Percentiles rank a stretch among this genome's conserved stretches.
Evolutionary conservation across 2,888 invertebrate genomes (phyloP).

Genomic region (Pocota personata): DNA sequence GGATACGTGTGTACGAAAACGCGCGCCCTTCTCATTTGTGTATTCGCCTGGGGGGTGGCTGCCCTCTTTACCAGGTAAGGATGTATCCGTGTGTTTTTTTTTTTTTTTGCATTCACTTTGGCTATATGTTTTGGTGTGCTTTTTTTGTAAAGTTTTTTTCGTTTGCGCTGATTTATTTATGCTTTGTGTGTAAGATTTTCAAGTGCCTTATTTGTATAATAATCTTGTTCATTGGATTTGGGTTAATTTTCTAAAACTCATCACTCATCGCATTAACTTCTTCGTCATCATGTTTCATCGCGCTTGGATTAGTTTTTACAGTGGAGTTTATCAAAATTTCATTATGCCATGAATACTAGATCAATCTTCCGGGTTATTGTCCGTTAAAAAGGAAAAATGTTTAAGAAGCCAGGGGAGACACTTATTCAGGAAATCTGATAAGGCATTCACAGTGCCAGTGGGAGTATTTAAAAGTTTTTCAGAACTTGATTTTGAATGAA

Average conservation of each 20-base stretch:
- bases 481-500: neutral
- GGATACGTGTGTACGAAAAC: constrained; percentile 95
- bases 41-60: constrained; percentile 92
- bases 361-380: constrained; percentile 41
- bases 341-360: constrained; percentile 46
- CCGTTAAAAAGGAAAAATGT: neutral
- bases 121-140: neutral
- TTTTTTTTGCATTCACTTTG: neutral
- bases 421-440: neutral
- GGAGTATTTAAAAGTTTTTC: neutral
- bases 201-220: neutral
- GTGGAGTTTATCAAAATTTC: constrained; percentile 46
- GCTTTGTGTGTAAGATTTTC: neutral
- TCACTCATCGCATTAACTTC: constrained; percentile 43
- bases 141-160: neutral
- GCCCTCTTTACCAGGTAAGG: constrained; percentile 93
- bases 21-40: constrained; percentile 91
- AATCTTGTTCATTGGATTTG: neutral
- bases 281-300: constrained; percentile 33
- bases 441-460: neutral
- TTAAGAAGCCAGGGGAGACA: neutral
- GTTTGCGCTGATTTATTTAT: neutral
- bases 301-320: constrained; percentile 17
- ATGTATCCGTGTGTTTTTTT: constrained; percentile 13
- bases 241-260: constrained; percentile 12